A percentile compares a stretch with the other conserved stretches of the same genome.
phyloP scores from a whole-genome alignment of 2,888 invertebrate genomes.

The Phortica okadai region DNA sequence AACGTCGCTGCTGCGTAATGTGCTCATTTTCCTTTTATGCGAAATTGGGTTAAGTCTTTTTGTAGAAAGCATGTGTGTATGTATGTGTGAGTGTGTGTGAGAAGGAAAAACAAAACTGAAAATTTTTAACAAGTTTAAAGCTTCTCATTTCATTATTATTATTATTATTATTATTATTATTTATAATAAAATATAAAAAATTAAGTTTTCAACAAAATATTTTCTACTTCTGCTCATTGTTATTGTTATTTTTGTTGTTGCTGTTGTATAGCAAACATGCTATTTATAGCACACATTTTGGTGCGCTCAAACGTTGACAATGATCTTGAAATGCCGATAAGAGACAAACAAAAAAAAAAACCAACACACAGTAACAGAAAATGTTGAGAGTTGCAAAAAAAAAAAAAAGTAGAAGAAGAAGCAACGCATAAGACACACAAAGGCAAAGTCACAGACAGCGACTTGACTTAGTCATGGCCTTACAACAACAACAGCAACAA shows the following conservation, averaged over 20 bases:
- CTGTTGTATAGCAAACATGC: too few species aligned
- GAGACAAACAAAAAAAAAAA: not conserved
- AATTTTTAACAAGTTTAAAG: not conserved
- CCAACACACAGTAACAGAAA: not conserved
- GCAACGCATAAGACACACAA: not conserved
- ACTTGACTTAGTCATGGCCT: conserved; percentile 23
- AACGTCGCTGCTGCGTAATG: conserved; percentile 47
- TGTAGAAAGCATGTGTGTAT: conserved; percentile 27
- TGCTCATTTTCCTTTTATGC: conserved; percentile 68
- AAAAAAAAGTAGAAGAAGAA: not conserved
- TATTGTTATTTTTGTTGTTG: too few species aligned
- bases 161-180: too few species aligned
- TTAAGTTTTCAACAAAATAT: too few species aligned
- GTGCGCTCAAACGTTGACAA: conserved; percentile 23
- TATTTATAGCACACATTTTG: not conserved
- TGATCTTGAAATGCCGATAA: conserved; percentile 34
- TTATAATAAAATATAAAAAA: too few species aligned
- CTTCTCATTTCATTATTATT: too few species aligned
- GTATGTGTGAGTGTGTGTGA: not conserved
- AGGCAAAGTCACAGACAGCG: not conserved
- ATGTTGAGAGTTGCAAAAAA: not conserved
- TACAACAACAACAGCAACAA: conserved; percentile 32
- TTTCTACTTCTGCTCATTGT: too few species aligned
- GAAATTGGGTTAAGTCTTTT: conserved; percentile 64
- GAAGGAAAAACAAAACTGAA: not conserved